Conservation (phyloP, 1,140 invertebrate species). For the Drepana arcuata region DNA sequence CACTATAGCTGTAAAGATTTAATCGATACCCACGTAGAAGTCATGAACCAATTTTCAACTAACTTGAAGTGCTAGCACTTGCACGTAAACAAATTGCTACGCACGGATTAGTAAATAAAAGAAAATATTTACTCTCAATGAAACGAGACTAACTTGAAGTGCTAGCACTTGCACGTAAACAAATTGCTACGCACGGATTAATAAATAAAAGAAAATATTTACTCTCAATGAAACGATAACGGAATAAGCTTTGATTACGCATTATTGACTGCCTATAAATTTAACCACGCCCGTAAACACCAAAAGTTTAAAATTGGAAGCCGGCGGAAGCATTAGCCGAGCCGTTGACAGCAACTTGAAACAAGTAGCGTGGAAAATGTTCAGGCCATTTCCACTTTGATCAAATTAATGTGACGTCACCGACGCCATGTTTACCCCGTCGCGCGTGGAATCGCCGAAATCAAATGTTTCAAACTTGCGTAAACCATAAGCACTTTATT, state of each 20-base stretch:
- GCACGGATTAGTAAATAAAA: conserved; percentile 18
- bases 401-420: conserved; percentile 56
- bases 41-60: too few species aligned
- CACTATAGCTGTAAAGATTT: conserved; percentile 39
- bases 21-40: too few species aligned
- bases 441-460: conserved; percentile 20
- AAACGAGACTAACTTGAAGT: neutral
- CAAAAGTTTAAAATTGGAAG: conserved; percentile 57
- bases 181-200: conserved; percentile 34
- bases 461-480: conserved; percentile 19
- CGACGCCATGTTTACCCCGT: conserved; percentile 32
- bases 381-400: conserved; percentile 51
- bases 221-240: neutral
- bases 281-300: conserved; percentile 28
- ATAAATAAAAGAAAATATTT: conserved; percentile 11
- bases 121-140: conserved; percentile 2
- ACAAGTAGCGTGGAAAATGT: conserved; percentile 53
- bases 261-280: conserved; percentile 32
- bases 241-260: conserved; percentile 15
- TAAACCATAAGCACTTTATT: neutral
- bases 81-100: conserved; percentile 32
- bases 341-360: conserved; percentile 55
- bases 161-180: too few species aligned
- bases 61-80: too few species aligned
- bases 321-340: conserved; percentile 61